Conservation (phyloP, 2,113 vertebrate species). For the Epinephelus fuscoguttatus region DNA sequence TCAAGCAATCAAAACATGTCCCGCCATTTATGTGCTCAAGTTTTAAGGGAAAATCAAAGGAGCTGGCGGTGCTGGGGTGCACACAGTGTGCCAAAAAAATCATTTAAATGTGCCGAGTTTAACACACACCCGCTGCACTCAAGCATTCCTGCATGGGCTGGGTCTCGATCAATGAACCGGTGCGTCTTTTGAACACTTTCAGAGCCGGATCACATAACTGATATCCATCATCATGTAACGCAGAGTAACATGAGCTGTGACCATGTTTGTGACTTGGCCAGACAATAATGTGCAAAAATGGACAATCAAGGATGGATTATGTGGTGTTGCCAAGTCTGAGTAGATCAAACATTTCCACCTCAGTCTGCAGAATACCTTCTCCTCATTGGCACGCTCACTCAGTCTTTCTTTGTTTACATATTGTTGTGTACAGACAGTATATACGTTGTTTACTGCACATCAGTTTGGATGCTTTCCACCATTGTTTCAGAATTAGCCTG, state of each 20-base stretch:
- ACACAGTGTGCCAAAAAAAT: slow-evolving; percentile 55
- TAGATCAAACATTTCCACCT: not conserved
- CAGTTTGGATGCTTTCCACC: no score
- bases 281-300: slow-evolving; percentile 1
- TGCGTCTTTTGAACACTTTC: slow-evolving; percentile 46
- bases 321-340: slow-evolving; percentile 1
- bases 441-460: no score
- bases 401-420: no score
- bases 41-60: slow-evolving; percentile 77
- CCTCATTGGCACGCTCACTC: no score
- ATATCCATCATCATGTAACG: slow-evolving; percentile 8
- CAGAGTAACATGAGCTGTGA: slow-evolving; percentile 12
- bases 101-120: slow-evolving; percentile 54
- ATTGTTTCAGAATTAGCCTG: no score
- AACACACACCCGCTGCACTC: slow-evolving; percentile 22
- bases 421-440: no score
- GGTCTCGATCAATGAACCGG: slow-evolving; percentile 47
- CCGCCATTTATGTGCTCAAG: slow-evolving; percentile 71
- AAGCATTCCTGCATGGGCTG: slow-evolving; percentile 29
- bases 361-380: not conserved
- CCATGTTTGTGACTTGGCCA: not conserved
- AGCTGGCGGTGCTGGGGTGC: slow-evolving; percentile 29
- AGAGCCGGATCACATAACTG: slow-evolving; percentile 9
- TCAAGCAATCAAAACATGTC: slow-evolving; percentile 75
- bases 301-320: slow-evolving; percentile 10